Percentiles rank a stretch among this genome's conserved stretches.
Evolutionary conservation across 2,888 invertebrate genomes (phyloP).

Genomic region (Tetragnatha montana): DNA sequence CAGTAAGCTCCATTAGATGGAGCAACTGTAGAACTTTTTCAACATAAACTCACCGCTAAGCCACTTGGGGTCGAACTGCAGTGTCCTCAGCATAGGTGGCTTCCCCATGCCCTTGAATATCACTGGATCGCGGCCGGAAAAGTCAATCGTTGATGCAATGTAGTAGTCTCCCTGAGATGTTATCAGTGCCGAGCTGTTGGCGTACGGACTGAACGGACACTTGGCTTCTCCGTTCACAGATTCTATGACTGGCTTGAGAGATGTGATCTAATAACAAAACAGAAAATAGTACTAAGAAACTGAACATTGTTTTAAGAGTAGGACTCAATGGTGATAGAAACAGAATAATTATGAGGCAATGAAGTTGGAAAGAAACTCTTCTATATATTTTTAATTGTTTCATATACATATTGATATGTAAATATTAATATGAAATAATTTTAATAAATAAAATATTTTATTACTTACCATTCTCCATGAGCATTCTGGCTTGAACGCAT

Average conservation of each 20-base stretch:
- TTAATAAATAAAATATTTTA: neutral
- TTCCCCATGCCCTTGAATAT: slow-evolving; percentile 82
- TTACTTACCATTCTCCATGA: slow-evolving; percentile 83
- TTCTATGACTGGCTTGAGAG: slow-evolving; percentile 77
- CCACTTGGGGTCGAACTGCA: slow-evolving; percentile 90
- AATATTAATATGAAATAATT: too few relatives aligned
- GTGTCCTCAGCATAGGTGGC: slow-evolving; percentile 83
- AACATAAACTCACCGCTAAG: slow-evolving; percentile 80
- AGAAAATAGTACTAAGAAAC: neutral
- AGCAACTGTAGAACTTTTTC: neutral
- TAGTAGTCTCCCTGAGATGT: slow-evolving; percentile 84
- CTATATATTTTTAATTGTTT: too few relatives aligned
- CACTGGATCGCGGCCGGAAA: slow-evolving; percentile 87
- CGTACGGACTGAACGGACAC: slow-evolving; percentile 89
- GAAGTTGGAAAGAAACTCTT: neutral
- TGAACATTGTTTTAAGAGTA: neutral
- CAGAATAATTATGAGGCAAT: neutral
- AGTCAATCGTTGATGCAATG: slow-evolving; percentile 88
- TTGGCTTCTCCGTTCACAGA: slow-evolving; percentile 86
- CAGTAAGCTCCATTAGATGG: too few relatives aligned
- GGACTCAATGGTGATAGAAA: neutral
- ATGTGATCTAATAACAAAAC: slow-evolving; percentile 60
- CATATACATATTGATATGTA: neutral
- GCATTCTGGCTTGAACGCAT: slow-evolving; percentile 91
- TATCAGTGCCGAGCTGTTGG: slow-evolving; percentile 90